Base-by-base conservation (phyloP, 2,797 vertebrate genomes). In the Macrochelys suwanniensis region DNA sequence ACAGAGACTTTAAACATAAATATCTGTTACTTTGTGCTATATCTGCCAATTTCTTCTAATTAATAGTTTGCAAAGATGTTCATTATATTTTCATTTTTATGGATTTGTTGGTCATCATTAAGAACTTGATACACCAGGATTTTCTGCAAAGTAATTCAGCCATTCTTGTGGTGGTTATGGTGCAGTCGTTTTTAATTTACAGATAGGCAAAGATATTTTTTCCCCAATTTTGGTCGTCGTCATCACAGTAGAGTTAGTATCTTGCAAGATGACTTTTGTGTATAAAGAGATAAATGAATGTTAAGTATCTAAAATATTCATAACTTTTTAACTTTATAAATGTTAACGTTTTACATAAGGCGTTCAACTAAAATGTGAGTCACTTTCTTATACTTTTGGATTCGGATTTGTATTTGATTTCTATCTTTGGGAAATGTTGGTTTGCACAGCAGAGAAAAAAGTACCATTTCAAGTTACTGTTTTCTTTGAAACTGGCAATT, bases 401-500 rank as follows among this genome's bases (percentile, higher is more conserved):
- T 89, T 65, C 82, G 13, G 88, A 87, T n/a, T 7, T 80, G 12
- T 25, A 6, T 0, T 0, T 68, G 23, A 56, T 6, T 82, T 83
- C 42, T 28, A 4, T 80, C 33, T 65, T 93, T 87, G 81, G 54
- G 33, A 82, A 93, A 68, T 83, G 51, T 8, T 83, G 17, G 31
- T 89, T 82, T 91, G 82, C 86, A 31, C 15, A 65, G n/a, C 19
- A 37, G 31, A 87, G 31, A 45, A 74, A 37, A 78, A 93, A 59
- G 3, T 84, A 45, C 12, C 56, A 2, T 92, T 95, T 92, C n/a
- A 33, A 57, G 21, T 87, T 93, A 21, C 7, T 59, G 21, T 84
- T 86, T 90, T n/a, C 59, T 93, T 90, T 76, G 37, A 92, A 65
- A 17, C 17, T 21, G 28, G 28, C 88, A 79, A 59, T 86, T 84